Evolutionary conservation across 2,888 invertebrate genomes (phyloP), one percentile per base, ranked within the genome.

Genomic region (Stramonita haemastoma): DNA sequence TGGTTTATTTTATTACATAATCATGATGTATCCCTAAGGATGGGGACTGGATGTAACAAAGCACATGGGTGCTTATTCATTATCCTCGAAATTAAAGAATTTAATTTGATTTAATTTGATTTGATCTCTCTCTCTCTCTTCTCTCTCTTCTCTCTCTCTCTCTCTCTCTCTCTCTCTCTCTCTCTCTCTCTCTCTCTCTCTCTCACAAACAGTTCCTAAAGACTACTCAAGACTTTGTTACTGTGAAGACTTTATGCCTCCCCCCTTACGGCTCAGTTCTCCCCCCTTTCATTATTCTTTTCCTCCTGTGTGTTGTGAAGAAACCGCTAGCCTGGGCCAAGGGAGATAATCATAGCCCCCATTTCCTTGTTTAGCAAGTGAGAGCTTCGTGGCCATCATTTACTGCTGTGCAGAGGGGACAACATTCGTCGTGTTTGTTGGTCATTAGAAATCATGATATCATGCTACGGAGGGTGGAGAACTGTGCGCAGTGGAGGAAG

Each of bases 121-220:
- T 60, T 60, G 11, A 11, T 70, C 22, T 70, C 5, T 70, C 70
- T 70, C 70, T 22, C 5, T 70, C 70, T 60, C 60, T 70, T 22
- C 5, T 5, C 22, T 22, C 5, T 22, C 22, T 22, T 70, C 70
- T 70, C 70, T 70, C 15, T 22, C 70, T 73, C n/a, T 73, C 4
- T 73, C n/a, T 73, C 73, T 73, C n/a, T 73, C 26, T 60, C 6
- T 60, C 15, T 15, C 22, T 73, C 73, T 73, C 4, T 73, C 73
- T 73, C n/a, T 73, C 29, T 73, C n/a, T 73, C 73, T 73, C n/a
- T 73, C 73, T 73, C n/a, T 73, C 73, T 73, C 73, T 73, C 73
- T 73, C 73, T n/a, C n/a, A n/a, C n/a, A n/a, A n/a, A n/a, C n/a
- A n/a, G n/a, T n/a, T n/a, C n/a, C 4, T 46, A 46, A 46, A 46